A percentile compares a stretch with the other conserved stretches of the same genome.
These are phyloP conservation scores for Perca schrenkii DNA, from an alignment of 2,113 vertebrate species.

Conservation along the genomic window DNA sequence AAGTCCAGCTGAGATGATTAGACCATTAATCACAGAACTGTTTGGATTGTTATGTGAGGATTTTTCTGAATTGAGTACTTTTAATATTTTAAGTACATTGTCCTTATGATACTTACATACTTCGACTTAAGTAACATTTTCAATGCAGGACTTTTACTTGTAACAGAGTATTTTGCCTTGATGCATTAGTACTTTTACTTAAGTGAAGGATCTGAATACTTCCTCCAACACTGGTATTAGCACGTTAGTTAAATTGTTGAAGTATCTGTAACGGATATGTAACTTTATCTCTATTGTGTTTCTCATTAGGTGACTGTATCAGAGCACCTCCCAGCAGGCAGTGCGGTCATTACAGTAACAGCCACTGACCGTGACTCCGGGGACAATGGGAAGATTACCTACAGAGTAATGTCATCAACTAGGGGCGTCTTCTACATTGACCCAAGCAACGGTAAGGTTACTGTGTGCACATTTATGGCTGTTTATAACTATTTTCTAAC, in stretches of 20 bases:
- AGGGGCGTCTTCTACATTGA: slow-evolving; percentile 89
- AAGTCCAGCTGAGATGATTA: too few species aligned
- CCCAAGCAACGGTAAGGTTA: slow-evolving; percentile 89
- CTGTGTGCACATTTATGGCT: slow-evolving; percentile 3
- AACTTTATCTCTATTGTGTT: slow-evolving; percentile 6
- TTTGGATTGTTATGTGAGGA: too few species aligned
- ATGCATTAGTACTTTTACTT: too few species aligned
- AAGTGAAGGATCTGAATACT: too few species aligned
- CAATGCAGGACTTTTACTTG: too few species aligned
- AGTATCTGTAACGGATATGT: not conserved
- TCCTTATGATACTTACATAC: too few species aligned
- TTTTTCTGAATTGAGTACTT: too few species aligned
- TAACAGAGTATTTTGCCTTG: too few species aligned
- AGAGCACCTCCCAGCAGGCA: slow-evolving; percentile 91
- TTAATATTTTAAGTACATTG: too few species aligned
- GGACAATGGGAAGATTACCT: slow-evolving; percentile 91
- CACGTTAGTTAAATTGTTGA: not conserved
- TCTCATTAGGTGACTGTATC: slow-evolving; percentile 86
- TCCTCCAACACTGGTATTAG: not conserved
- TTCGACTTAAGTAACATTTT: too few species aligned
- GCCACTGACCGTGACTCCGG: slow-evolving; percentile 92
- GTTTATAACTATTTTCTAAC: slow-evolving; percentile 27
- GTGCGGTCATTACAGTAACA: slow-evolving; percentile 89
- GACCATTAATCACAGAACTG: too few species aligned
- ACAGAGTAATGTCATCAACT: slow-evolving; percentile 86